Evolutionary conservation across 30 jellyfish, hydroid and myxozoan species (phyloP).

Genomic region (Hydra vulgaris): DNA sequence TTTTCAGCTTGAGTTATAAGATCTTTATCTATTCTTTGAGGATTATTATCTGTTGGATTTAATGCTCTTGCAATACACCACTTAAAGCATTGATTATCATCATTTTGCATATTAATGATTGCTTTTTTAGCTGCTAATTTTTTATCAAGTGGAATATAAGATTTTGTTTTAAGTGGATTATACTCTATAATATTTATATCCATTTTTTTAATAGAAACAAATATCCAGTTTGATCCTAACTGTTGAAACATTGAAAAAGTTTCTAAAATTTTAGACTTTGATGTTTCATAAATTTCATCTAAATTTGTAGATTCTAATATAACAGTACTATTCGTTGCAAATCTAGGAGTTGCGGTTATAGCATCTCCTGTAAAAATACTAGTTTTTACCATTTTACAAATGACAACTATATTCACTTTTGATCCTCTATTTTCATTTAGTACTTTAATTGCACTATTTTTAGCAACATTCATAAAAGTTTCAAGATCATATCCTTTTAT

Average conservation of each 20-base stretch:
- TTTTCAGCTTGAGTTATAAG: background rate
- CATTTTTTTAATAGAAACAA: background rate
- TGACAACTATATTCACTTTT: background rate
- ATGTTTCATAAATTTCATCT: background rate
- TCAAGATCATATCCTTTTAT: background rate
- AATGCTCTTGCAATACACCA: slow-evolving; percentile 23
- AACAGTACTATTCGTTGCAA: background rate
- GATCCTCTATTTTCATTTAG: background rate
- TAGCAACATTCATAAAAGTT: background rate
- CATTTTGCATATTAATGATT: slow-evolving; percentile 13
- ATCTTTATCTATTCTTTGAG: background rate
- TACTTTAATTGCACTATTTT: background rate
- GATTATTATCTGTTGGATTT: background rate
- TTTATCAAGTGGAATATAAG: slow-evolving; percentile 3
- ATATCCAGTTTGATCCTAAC: background rate
- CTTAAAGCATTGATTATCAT: background rate
- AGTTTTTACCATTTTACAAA: background rate
- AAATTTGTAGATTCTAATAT: background rate
- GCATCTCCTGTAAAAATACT: background rate
- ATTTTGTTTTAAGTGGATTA: background rate
- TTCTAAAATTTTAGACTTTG: background rate
- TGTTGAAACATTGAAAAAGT: background rate
- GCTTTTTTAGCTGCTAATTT: background rate
- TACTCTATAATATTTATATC: background rate
- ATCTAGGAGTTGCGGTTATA: too few relatives aligned